Percentiles rank a stretch among this genome's conserved stretches.
These are phyloP conservation scores for Boloria selene DNA, from an alignment of 2,888 invertebrate genomes.

Conservation along the genomic window DNA sequence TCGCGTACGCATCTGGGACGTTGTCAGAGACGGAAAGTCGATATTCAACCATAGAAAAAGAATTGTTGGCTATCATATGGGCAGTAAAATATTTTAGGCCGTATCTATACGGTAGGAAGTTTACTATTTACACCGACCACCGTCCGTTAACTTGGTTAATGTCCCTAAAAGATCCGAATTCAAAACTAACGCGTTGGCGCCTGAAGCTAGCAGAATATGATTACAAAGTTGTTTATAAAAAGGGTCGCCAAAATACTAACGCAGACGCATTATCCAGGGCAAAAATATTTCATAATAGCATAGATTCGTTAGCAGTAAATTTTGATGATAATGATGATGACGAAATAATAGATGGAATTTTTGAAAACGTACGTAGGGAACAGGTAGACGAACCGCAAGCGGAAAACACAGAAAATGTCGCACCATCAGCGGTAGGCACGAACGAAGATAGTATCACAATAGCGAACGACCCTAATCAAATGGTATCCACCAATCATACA, in stretches of 20 bases:
- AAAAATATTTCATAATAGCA: no score
- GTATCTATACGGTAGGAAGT: slow-evolving; percentile 34
- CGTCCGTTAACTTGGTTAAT: slow-evolving; percentile 37
- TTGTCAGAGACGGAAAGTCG: no score
- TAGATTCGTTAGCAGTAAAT: no score
- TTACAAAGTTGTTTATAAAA: slow-evolving; percentile 29
- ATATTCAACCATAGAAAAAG: no score
- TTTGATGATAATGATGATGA: slow-evolving; percentile 19
- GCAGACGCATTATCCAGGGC: no score
- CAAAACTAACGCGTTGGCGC: slow-evolving; percentile 34
- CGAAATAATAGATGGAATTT: not conserved
- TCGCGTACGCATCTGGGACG: no score
- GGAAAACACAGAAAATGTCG: no score
- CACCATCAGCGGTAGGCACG: no score
- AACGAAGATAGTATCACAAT: not conserved
- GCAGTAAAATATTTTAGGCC: no score
- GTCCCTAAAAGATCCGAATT: slow-evolving; percentile 34
- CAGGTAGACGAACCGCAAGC: not conserved
- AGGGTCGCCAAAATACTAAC: no score
- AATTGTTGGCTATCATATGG: no score
- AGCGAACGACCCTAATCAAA: not conserved
- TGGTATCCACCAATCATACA: not conserved
- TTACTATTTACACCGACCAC: slow-evolving; percentile 26
- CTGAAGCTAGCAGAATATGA: slow-evolving; percentile 24
- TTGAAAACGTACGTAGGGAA: not conserved